Evolutionary conservation across 2,888 invertebrate genomes (phyloP).

Genomic region (Encarsia formosa): DNA sequence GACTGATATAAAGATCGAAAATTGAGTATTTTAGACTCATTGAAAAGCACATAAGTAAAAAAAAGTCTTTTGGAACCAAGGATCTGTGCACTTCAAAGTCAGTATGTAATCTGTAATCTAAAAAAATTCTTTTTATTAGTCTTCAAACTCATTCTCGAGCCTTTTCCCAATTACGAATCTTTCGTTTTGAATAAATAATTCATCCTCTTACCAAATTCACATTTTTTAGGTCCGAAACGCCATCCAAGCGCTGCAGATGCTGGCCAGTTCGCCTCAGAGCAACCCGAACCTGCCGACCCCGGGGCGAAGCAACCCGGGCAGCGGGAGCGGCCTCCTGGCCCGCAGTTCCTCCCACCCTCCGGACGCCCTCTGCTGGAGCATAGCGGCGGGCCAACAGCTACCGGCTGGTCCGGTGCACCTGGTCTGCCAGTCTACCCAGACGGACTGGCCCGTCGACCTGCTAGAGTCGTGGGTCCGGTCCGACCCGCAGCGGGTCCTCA

Average conservation of each 20-base stretch:
- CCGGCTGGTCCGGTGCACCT: slow-evolving; percentile 28
- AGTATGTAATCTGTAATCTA: too few species aligned
- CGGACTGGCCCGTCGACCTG: slow-evolving; percentile 60
- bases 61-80: too few species aligned
- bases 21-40: too few species aligned
- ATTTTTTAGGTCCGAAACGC: slow-evolving; percentile 79
- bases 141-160: too few species aligned
- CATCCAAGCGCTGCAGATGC: slow-evolving; percentile 78
- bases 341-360: slow-evolving; percentile 81
- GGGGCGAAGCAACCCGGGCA: slow-evolving; percentile 36
- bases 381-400: slow-evolving; percentile 5
- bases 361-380: slow-evolving; percentile 76
- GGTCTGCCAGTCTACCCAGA: slow-evolving; percentile 55
- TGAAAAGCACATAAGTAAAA: too few species aligned
- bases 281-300: slow-evolving; percentile 72
- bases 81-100: too few species aligned
- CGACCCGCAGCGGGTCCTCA: slow-evolving; percentile 70
- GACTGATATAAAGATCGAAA: too few species aligned
- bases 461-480: slow-evolving; percentile 65
- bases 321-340: slow-evolving; percentile 57
- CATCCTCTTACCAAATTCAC: too few species aligned
- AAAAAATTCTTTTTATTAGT: too few species aligned
- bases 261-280: slow-evolving; percentile 77
- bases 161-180: too few species aligned
- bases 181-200: too few species aligned